Evolutionary conservation across 2,888 invertebrate species (phyloP), one percentile per base, ranked within the genome.

Genomic region (Drosophila algonquin): DNA sequence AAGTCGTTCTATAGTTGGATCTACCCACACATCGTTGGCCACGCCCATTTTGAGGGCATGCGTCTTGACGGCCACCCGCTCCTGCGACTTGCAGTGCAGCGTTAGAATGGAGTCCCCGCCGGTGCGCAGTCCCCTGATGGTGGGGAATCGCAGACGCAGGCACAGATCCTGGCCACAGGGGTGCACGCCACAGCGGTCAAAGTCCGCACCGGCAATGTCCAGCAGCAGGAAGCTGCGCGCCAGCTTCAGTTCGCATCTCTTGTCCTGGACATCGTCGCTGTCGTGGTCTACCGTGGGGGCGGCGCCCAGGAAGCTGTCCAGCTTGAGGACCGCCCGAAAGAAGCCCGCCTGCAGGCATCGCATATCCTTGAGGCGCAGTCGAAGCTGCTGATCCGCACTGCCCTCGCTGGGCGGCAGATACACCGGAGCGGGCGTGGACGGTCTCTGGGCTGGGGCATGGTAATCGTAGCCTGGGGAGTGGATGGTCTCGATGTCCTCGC

Each of bases 71-170:
- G 93, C 93, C 16, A 93, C 92, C 51, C 92, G 92, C 50, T 94
- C 93, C 79, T 94, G 94, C 0, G 93, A 92, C 65, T 93, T 93
- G 80, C 94, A 94, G 76, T 94, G 93, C 51, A 94, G 85, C 5
- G 93, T 94, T 21, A 94, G 86, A 47, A 93, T 91, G 1, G 91
- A 87, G 81, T 94, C 94, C 32, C 93, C 93, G 1, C 92, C 93
- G 8, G 94, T 91, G 83, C 92, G 93, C 69, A 94, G 89, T 6
- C 94, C 94, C 27, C 92, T 81, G 10, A 94, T 93, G 0, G 93
- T 91, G 0, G 94, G 94, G 87, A 94, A 93, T 51, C 94, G 90
- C 6, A 94, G 48, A 5, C 92, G 91, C n/a, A 94, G 83, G 74
- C 94, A 94, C 77, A 94, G 92, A 81, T 93, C 93, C 65, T 83